Base-by-base conservation (phyloP, 2,113 vertebrate species). In the Syngnathoides biaculeatus region DNA sequence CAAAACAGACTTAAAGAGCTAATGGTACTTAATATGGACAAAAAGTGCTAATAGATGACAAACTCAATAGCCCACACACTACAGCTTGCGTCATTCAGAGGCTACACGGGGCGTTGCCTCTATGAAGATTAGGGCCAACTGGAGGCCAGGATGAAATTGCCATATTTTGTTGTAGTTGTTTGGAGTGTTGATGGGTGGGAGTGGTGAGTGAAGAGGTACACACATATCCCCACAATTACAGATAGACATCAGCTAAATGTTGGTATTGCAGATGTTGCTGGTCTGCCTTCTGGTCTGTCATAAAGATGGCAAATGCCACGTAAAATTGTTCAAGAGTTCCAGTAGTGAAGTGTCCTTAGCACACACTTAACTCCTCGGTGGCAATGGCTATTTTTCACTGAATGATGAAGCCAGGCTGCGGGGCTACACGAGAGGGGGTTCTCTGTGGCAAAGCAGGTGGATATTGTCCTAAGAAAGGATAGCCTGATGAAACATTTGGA, bases 341-440 rank as follows among this genome's bases (percentile, higher is more conserved):
- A 76, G 86, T 74, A 65, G 71, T 62, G 67, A 69, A 60, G 81
- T 55, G 79, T 86, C 81, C 67, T 60, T 39, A 53, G 80, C 75
- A 70, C 43, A 27, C 39, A 62, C 64, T 27, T 24, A 42, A 61
- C 69, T 79, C 63, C 8, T 45, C 50, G 68, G 60, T 58, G 26
- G 68, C 58, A 48, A 2, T 52, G 27, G 64, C 35, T 52, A 47
- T 17, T 15, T 40, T 56, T 92, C 94, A 98, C 90, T 98, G 94
- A 57, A 98, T 90, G 84, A 99, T 98, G 78, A 98, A 99, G 69
- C 97, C 97, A 0, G 96, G 93, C 66, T 96, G 95, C 0, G 93
- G 94, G 0, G 94, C 91, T 71, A 98, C 74, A 30, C 93, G 92
- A 17, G 94, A 90, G 0, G 92, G 76, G 20, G 95, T 90, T 87